Percentiles rank a stretch among this genome's conserved stretches.
phyloP scores from a whole-genome alignment of 2,888 invertebrate species.

The Mythimna lalbum region DNA sequence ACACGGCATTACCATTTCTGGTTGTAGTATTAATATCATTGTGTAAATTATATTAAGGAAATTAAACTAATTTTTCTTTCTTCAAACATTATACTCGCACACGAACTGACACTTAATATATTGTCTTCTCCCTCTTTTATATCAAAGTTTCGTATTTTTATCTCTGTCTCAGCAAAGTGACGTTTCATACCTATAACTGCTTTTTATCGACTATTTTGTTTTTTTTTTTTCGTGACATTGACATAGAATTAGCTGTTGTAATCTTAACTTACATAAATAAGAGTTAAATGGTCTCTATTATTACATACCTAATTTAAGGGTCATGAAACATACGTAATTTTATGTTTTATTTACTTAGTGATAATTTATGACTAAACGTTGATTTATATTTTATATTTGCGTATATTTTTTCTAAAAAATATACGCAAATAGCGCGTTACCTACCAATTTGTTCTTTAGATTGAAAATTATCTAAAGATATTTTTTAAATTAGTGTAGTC shows the following conservation, averaged over 20 bases:
- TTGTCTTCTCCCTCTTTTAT: background rate
- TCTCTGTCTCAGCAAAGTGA: conserved; percentile 25
- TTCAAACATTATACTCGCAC: background rate
- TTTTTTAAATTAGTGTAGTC: too few species aligned
- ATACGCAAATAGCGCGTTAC: too few species aligned
- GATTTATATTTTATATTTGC: too few species aligned
- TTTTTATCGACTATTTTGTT: background rate
- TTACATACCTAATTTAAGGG: background rate
- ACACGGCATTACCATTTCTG: background rate
- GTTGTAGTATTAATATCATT: conserved; percentile 4
- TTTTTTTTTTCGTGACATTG: conserved; percentile 6
- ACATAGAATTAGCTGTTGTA: conserved; percentile 1
- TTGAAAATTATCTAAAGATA: too few species aligned
- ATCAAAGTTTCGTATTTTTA: background rate
- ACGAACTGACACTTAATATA: conserved; percentile 29
- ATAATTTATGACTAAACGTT: too few species aligned
- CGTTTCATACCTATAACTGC: conserved; percentile 5
- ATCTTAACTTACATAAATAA: background rate
- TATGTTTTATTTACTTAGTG: background rate
- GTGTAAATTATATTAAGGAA: background rate
- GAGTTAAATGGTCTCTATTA: background rate
- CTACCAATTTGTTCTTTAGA: too few species aligned
- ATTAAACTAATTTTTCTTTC: background rate
- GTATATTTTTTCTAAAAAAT: too few species aligned
- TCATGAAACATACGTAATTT: conserved; percentile 5